Evolutionary conservation across 2,113 vertebrate genomes (phyloP).

Genomic region (human): DNA sequence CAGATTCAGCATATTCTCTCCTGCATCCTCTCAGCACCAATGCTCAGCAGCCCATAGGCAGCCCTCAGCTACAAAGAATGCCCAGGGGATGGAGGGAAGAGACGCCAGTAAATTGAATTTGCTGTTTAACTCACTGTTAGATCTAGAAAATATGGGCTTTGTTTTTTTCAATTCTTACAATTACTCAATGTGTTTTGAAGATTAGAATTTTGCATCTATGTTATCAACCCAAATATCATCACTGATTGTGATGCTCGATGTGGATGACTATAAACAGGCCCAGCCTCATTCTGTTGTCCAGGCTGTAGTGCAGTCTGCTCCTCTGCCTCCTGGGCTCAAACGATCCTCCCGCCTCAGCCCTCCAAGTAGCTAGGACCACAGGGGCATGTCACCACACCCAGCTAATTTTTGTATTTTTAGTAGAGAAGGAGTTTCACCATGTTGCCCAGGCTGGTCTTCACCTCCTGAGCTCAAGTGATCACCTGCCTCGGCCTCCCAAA

Average conservation of each 20-base stretch:
- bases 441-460: too few relatives aligned
- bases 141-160: background rate
- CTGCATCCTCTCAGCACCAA: background rate
- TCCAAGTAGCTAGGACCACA: too few relatives aligned
- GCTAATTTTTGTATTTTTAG: too few relatives aligned
- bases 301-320: too few relatives aligned
- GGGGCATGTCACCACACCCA: too few relatives aligned
- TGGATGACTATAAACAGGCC: background rate
- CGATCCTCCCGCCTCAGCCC: too few relatives aligned
- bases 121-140: background rate
- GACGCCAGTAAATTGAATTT: background rate
- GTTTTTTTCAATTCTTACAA: background rate
- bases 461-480: too few relatives aligned
- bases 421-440: too few relatives aligned
- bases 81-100: accelerated
- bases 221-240: background rate
- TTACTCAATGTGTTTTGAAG: background rate
- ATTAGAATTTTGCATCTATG: background rate
- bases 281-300: background rate
- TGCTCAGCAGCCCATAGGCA: background rate
- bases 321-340: too few relatives aligned
- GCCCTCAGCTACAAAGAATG: background rate
- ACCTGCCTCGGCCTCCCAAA: too few relatives aligned
- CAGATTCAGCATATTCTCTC: background rate
- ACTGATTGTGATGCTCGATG: background rate